Base-by-base conservation (phyloP, 2,113 vertebrate species). In the Noturus placidus region DNA sequence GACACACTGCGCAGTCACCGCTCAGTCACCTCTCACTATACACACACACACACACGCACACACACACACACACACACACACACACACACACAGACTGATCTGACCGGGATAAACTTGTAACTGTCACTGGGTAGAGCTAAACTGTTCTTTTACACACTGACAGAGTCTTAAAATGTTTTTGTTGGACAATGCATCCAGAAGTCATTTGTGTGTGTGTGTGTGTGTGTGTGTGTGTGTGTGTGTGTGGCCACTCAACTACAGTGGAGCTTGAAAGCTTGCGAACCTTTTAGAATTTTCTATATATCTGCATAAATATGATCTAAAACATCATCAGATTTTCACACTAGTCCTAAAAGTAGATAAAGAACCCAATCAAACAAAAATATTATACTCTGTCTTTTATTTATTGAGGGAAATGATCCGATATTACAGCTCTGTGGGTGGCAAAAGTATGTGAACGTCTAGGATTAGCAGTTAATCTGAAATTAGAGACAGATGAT, bases 1-100 rank as follows among this genome's bases (percentile, higher is more conserved):
- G 91, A 92, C 88, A 88, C 91, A 93, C 90, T 83, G 84, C 90
- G 88, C 91, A 65, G 86, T 93, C 89, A 91, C 90, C 90, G 87
- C 77, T 81, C 85, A 69, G 63, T 81, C 85, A 81, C 63, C 93
- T 89, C 93, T 56, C 0, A 2, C 93, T 82, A 90, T 87, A 79
- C 30, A 70, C 86, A 82, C 89, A 74, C 88, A 87, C n/a, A n/a
- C n/a, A n/a, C n/a, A n/a, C n/a, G n/a, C n/a, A n/a, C 59, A 69
- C 82, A 84, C 59, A 72, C 88, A 79, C 78, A 63, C 86, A 65
- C 69, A 59, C 89, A 74, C 86, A 63, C 86, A 65, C 69, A 59
- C 89, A 74, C 86, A 63, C 38, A 88, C 82, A 79, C 88, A 82
- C 25, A 27, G 22, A 50, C 33, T 50, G 22, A 83, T 50, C 52